These are phyloP conservation scores for Thripadectes ignobilis DNA, from an alignment of 2,797 vertebrate species.

Conservation along the genomic window DNA sequence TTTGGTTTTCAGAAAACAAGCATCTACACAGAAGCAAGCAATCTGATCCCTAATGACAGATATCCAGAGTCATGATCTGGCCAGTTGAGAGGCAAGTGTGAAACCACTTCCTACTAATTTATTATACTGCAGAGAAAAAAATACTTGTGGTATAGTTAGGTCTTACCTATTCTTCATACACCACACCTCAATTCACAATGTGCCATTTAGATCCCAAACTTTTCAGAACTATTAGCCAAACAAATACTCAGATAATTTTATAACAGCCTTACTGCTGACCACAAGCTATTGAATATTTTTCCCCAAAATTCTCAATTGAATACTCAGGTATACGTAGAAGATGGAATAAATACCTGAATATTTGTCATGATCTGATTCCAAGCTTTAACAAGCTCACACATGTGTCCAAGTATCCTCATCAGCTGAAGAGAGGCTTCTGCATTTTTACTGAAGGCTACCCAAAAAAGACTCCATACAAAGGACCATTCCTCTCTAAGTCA, in stretches of 20 bases:
- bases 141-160: background rate
- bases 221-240: background rate
- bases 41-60: background rate
- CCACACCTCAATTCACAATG: background rate
- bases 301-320: background rate
- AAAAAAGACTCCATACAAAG: background rate
- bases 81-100: background rate
- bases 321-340: background rate
- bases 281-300: background rate
- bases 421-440: background rate
- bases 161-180: background rate
- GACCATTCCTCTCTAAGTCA: background rate
- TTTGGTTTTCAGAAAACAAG: background rate
- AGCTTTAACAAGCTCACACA: rapidly evolving
- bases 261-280: background rate
- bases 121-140: background rate
- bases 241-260: background rate
- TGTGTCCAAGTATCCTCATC: background rate
- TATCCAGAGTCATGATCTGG: background rate
- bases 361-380: background rate
- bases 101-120: background rate
- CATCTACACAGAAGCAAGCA: background rate
- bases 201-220: background rate
- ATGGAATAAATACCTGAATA: background rate
- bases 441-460: background rate